Evolutionary conservation across 1,140 invertebrate genomes (phyloP).

Genomic region (Colletes latitarsis): DNA sequence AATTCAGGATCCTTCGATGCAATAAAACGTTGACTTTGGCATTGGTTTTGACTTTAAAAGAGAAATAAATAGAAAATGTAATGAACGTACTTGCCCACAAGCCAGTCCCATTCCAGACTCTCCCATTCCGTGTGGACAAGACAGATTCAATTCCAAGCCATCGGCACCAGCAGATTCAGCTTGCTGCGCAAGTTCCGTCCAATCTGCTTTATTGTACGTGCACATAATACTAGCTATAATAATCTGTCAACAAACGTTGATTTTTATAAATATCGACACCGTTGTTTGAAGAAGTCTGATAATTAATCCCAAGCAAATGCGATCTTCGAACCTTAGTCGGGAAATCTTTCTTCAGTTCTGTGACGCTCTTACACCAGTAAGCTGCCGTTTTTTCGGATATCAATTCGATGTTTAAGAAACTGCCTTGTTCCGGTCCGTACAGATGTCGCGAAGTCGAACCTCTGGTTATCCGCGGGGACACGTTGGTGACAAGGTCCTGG

Average conservation of each 20-base stretch:
- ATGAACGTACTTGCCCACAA: constrained; percentile 91
- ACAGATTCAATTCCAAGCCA: constrained; percentile 97
- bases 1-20: constrained; percentile 88
- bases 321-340: constrained; percentile 86
- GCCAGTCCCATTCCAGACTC: constrained; percentile 98
- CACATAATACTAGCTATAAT: constrained; percentile 99
- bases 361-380: constrained; percentile 96
- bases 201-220: constrained; percentile 92
- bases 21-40: neutral
- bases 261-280: neutral
- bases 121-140: constrained; percentile 99
- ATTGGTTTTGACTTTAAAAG: neutral
- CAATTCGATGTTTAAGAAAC: constrained; percentile 98
- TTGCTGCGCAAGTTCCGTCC: constrained; percentile 90
- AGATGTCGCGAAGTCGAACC: constrained; percentile 95
- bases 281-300: neutral
- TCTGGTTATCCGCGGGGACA: constrained; percentile 97
- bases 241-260: constrained; percentile 83
- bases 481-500: constrained; percentile 96
- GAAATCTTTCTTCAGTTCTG: constrained; percentile 95
- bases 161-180: constrained; percentile 94
- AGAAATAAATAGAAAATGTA: neutral
- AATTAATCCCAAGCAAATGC: neutral
- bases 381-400: constrained; percentile 97
- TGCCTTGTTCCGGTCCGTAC: constrained; percentile 96